Base-by-base conservation (phyloP, 2,113 vertebrate species). In the Oryzias curvinotus region DNA sequence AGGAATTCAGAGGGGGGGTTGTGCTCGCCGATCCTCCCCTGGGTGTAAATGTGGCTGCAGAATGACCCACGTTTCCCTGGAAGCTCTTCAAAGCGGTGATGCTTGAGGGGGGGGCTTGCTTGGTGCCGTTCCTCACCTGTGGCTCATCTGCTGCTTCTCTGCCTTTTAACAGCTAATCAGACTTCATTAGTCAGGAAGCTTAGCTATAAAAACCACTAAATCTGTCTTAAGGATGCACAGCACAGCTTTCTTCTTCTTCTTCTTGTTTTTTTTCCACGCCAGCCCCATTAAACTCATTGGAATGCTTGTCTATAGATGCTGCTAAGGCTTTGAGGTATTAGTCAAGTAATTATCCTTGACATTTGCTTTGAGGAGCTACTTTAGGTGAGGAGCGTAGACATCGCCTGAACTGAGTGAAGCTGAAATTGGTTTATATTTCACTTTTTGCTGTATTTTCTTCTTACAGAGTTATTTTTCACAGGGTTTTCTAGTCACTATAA, bases 321-420 rank as follows among this genome's bases (percentile, higher is more conserved):
- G 76, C 76, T 71, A 74, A 73, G 75, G 75, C 57, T 64, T 55
- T 64, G 57, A 82, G 73, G 65, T 78, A 83, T 86, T 77, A 76
- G 77, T 84, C 69, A 65, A 73, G 73, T 66, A 76, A 77, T 83
- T 83, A 81, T 83, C 77, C 75, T 71, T 80, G 61, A 83, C 62
- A 67, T 63, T 52, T 49, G 44, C 57, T 63, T 54, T 23, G 59
- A 75, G 58, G 57, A 76, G 53, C 47, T 62, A 67, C 70, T 50
- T 60, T 57, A 57, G 62, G 50, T 58, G 21, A 21, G 62, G n/a
- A 42, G 64, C 57, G 57, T 52, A 47, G 60, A 54, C 63, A 28
- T 41, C 5, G 30, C 53, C 10, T 15, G 19, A 36, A 26, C 48
- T 47, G 17, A 59, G 51, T 47, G 42, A 26, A 17, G 65, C 53